Evolutionary conservation across 2,888 invertebrate genomes (phyloP), one percentile per base, ranked within the genome.

Genomic region (Microchrysa polita): DNA sequence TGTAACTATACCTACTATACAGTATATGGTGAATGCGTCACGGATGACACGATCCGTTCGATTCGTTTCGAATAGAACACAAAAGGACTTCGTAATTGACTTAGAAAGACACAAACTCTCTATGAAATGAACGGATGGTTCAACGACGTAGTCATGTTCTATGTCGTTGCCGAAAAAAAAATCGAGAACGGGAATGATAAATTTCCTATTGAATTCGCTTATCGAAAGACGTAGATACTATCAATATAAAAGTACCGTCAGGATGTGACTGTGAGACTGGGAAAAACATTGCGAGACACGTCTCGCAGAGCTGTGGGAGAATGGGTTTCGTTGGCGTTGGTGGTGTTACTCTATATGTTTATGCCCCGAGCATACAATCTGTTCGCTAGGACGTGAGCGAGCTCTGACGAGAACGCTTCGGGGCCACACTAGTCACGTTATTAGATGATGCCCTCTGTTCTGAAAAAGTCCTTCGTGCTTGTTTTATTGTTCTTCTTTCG

Each of bases 321-420:
- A 65, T 48, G 65, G 44, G 48, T 65, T 44, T 44, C 40, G 18
- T 42, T 40, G 61, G n/a, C n/a, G n/a, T n/a, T n/a, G n/a, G n/a
- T n/a, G n/a, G n/a, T n/a, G n/a, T n/a, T n/a, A n/a, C n/a, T n/a
- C n/a, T n/a, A n/a, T n/a, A 61, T 65, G 69, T 57, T 48, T 4
- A 23, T 2, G 69, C 69, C 57, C 57, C 14, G 20, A 69, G 75
- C 53, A 27, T 55, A 73, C 73, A 73, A 73, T 75, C 67, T 73
- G 75, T 73, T 75, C n/a, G 63, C 61, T 20, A 40, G 52, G 69
- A 75, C 73, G 75, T 75, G n/a, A n/a, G 75, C 73, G 69, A 34
- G 73, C 42, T 52, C 55, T 61, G 27, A 22, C 16, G 34, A n/a
- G n/a, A 75, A 73, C 53, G 72, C 18, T 23, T 69, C 60, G 27